Evolutionary conservation across 92 coral and sea anemone genomes (phyloP), one percentile per base, ranked within the genome.

Genomic region (Palythoa grandiflora): DNA sequence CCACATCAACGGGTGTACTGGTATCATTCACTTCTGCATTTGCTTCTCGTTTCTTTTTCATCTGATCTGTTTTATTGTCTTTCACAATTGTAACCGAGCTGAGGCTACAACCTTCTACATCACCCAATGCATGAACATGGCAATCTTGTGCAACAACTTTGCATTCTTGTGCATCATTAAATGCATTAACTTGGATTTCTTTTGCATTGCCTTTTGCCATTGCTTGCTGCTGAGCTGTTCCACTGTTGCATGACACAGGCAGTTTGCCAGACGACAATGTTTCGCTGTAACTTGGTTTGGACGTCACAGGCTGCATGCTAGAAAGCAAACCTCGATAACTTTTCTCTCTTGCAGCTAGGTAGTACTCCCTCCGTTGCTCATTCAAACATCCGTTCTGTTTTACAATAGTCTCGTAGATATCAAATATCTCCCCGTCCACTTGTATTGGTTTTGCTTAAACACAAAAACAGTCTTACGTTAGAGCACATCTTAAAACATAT

Each of bases 331-430:
- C 10, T 59, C 36, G 65, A 16, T 52, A 35, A 79, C 12, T 15
- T n/a, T n/a, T 61, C 71, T 79, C 39, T 2, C 53, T n/a, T 15
- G 36, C 53, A 38, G 52, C 66, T 7, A 79, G 84, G 84, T 60
- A 79, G 72, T 79, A 39, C 28, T 60, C 40, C 36, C 14, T 79
- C 16, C 55, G 38, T 6, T 61, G 48, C 38, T 38, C 54, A 79
- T 79, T 60, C 84, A 79, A 17, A 60, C 84, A 79, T 16, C 38
- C 60, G 84, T 79, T 79, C 14, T 60, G 71, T 39, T 79, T 38
- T 47, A 79, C 73, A 3, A 79, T 59, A 15, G 71, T 59, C 72
- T 79, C 84, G 17, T 79, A 79, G 21, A 38, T 9, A 59, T 37
- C 36, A 44, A 61, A 3, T 9, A 44, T 61, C 15, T 79, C 53